phyloP scores from a whole-genome alignment of 2,888 invertebrate species.

The Cistogaster globosa region DNA sequence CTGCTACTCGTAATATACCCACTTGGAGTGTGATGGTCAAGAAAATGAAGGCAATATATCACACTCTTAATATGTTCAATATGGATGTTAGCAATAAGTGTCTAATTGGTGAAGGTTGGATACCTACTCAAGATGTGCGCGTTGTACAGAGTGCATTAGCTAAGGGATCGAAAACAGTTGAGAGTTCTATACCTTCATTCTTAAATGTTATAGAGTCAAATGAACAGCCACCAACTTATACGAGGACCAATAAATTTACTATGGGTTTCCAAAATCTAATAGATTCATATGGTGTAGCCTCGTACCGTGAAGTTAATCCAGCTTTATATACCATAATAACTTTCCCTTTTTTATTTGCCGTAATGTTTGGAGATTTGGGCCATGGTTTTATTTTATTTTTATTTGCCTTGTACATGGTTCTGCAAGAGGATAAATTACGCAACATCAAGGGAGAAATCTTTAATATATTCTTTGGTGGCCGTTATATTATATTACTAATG shows the following conservation, averaged over 20 bases:
- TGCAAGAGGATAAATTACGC: slow-evolving; percentile 90
- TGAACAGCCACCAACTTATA: slow-evolving; percentile 95
- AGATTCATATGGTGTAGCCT: slow-evolving; percentile 96
- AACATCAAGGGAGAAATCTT: slow-evolving; percentile 93
- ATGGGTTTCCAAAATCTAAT: slow-evolving; percentile 96
- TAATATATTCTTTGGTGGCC: slow-evolving; percentile 98
- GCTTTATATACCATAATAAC: slow-evolving; percentile 94
- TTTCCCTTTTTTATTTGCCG: slow-evolving; percentile 96
- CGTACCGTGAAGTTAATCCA: slow-evolving; percentile 96
- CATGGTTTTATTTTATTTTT: slow-evolving; percentile 93
- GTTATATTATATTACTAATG: slow-evolving; percentile 98
- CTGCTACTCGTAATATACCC: slow-evolving; percentile 91
- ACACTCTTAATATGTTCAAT: slow-evolving; percentile 95
- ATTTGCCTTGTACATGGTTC: slow-evolving; percentile 91
- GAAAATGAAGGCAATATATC: slow-evolving; percentile 97
- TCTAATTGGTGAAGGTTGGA: slow-evolving; percentile 95
- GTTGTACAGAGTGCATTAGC: slow-evolving; percentile 90
- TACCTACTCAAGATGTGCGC: slow-evolving; percentile 88
- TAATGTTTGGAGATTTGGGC: slow-evolving; percentile 98
- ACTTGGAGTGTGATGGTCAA: slow-evolving; percentile 92
- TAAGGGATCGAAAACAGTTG: slow-evolving; percentile 91
- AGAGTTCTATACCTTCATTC: slow-evolving; percentile 95
- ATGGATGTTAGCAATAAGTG: slow-evolving; percentile 95
- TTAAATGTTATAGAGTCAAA: slow-evolving; percentile 92
- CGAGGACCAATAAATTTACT: slow-evolving; percentile 96